Evolutionary conservation across 2,797 vertebrate species (phyloP).

Genomic region (Lagocephalus sceleratus): DNA sequence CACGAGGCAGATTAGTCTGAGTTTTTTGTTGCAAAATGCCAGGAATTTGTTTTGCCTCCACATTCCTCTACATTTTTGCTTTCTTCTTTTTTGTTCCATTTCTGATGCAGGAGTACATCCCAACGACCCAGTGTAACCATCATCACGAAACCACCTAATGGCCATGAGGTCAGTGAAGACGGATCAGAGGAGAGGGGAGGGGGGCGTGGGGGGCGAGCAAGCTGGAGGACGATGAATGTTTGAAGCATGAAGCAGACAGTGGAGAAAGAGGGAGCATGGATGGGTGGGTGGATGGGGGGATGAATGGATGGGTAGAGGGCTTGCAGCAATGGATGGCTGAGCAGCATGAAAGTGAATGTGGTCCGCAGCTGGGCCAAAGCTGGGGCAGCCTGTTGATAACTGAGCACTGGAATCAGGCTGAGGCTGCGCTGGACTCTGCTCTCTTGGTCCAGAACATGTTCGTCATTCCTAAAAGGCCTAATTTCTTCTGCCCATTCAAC

Average conservation of each 20-base stretch:
- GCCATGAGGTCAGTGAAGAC: slow-evolving; percentile 23
- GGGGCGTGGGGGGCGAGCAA: not conserved
- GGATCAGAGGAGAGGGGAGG: slow-evolving; percentile 4
- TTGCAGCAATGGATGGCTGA: slow-evolving; percentile 27
- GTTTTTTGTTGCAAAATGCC: not conserved
- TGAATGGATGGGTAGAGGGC: slow-evolving; percentile 23
- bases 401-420: slow-evolving; percentile 18
- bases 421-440: slow-evolving; percentile 23
- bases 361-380: slow-evolving; percentile 53
- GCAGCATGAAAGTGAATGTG: slow-evolving; percentile 60
- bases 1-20: too few species aligned
- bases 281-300: not conserved
- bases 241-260: slow-evolving; percentile 20
- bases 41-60: not conserved
- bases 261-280: slow-evolving; percentile 2
- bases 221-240: slow-evolving; percentile 14
- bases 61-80: not conserved
- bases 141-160: slow-evolving; percentile 32
- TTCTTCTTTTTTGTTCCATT: not conserved
- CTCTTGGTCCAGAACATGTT: slow-evolving; percentile 9
- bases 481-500: not conserved
- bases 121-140: slow-evolving; percentile 13
- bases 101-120: not conserved
- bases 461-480: not conserved
- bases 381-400: slow-evolving; percentile 51